Conservation (phyloP, 2,113 vertebrate genomes). For the Axis porcinus region DNA sequence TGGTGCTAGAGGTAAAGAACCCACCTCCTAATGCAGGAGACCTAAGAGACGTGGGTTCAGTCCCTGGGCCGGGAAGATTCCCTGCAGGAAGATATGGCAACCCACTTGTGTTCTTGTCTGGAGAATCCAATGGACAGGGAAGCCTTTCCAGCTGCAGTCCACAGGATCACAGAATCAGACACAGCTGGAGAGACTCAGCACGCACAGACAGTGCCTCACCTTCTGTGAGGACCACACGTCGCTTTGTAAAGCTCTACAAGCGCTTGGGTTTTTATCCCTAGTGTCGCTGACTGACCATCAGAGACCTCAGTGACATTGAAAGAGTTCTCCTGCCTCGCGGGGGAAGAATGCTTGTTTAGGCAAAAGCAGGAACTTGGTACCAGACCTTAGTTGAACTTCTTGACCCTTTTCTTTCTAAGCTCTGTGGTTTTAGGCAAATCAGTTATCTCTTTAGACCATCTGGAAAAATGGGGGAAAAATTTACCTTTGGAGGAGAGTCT, state of each 20-base stretch:
- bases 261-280: neutral
- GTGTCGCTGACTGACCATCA: neutral
- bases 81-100: neutral
- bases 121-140: neutral
- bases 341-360: neutral
- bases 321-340: rapidly evolving
- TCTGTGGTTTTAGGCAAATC: neutral
- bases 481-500: neutral
- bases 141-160: neutral
- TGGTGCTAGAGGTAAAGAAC: too few species aligned
- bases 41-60: neutral
- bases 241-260: neutral
- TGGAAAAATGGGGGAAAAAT: neutral
- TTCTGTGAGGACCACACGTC: neutral
- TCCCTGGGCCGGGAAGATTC: neutral
- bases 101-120: neutral
- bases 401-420: neutral
- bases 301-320: neutral
- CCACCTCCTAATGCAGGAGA: neutral
- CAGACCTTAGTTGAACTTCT: neutral
- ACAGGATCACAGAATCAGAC: neutral
- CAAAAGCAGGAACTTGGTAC: neutral
- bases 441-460: neutral
- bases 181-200: neutral
- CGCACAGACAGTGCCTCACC: neutral